Conservation (phyloP, 2,888 invertebrate species). For the Rhingia rostrata region DNA sequence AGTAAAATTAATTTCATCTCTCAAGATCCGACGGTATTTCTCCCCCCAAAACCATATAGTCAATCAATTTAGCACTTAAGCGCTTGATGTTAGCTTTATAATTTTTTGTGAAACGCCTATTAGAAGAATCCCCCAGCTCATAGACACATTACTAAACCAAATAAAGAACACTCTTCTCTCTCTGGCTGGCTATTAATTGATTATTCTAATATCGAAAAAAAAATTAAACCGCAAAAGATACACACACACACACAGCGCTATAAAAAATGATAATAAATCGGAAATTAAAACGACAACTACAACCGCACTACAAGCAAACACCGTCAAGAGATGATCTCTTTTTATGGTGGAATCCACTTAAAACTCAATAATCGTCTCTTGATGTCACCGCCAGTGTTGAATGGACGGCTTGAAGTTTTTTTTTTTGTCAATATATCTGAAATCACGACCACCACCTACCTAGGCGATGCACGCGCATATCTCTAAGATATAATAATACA, state of each 20-base stretch:
- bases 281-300: slow-evolving; percentile 74
- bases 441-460: slow-evolving; percentile 57
- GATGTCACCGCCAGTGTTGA: slow-evolving; percentile 62
- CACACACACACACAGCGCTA: slow-evolving; percentile 29
- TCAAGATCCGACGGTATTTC: slow-evolving; percentile 54
- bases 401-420: slow-evolving; percentile 13
- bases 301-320: slow-evolving; percentile 58
- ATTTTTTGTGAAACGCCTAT: slow-evolving; percentile 61
- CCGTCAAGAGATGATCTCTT: slow-evolving; percentile 70
- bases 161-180: slow-evolving; percentile 5
- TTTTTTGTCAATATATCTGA: slow-evolving; percentile 30
- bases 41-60: slow-evolving; percentile 16
- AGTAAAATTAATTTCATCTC: slow-evolving; percentile 28
- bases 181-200: slow-evolving; percentile 60
- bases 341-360: slow-evolving; percentile 74
- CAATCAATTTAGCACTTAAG: slow-evolving; percentile 70
- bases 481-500: slow-evolving; percentile 57
- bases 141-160: slow-evolving; percentile 29
- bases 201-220: slow-evolving; percentile 70
- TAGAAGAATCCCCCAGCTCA: slow-evolving; percentile 3
- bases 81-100: slow-evolving; percentile 13
- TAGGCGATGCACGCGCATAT: slow-evolving; percentile 64
- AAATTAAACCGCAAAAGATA: slow-evolving; percentile 67
- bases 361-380: slow-evolving; percentile 74
- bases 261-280: slow-evolving; percentile 71